phyloP scores from a whole-genome alignment of 1,140 invertebrate genomes.

The Bradysia coprophila region DNA sequence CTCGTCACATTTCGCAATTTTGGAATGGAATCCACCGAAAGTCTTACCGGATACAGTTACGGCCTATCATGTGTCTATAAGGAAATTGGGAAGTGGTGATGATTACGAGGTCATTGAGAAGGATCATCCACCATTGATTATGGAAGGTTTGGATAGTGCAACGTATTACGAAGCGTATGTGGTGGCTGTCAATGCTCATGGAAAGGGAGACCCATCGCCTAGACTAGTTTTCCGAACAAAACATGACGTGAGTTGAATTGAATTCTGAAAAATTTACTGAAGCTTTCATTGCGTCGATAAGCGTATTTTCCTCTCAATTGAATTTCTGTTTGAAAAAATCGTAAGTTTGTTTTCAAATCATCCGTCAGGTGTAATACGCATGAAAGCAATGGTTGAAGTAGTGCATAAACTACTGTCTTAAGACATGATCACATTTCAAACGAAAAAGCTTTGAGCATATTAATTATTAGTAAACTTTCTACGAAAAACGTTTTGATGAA shows the following conservation, averaged over 20 bases:
- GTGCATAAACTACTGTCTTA: too few relatives aligned
- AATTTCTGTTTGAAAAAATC: too few relatives aligned
- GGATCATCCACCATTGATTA: slow-evolving; percentile 47
- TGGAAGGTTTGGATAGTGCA: slow-evolving; percentile 50
- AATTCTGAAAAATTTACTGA: background rate
- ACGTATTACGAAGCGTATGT: slow-evolving; percentile 66
- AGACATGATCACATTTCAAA: too few relatives aligned
- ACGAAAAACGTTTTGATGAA: too few relatives aligned
- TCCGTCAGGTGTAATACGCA: too few relatives aligned
- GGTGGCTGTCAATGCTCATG: slow-evolving; percentile 61
- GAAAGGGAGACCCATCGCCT: slow-evolving; percentile 49
- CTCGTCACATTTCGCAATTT: slow-evolving; percentile 50
- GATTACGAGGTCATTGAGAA: slow-evolving; percentile 31
- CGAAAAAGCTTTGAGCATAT: too few relatives aligned
- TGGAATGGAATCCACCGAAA: slow-evolving; percentile 58
- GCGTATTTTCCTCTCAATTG: too few relatives aligned
- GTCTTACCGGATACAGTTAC: slow-evolving; percentile 47
- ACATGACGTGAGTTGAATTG: slow-evolving; percentile 28
- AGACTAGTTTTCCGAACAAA: slow-evolving; percentile 54
- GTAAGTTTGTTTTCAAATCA: too few relatives aligned
- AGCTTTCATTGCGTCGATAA: too few relatives aligned
- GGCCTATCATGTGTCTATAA: slow-evolving; percentile 47
- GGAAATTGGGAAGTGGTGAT: slow-evolving; percentile 28
- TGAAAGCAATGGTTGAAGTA: too few relatives aligned
- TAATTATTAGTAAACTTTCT: too few relatives aligned